Evolutionary conservation across 2,797 vertebrate species (phyloP).

Genomic region (Synaphobranchus kaupii): DNA sequence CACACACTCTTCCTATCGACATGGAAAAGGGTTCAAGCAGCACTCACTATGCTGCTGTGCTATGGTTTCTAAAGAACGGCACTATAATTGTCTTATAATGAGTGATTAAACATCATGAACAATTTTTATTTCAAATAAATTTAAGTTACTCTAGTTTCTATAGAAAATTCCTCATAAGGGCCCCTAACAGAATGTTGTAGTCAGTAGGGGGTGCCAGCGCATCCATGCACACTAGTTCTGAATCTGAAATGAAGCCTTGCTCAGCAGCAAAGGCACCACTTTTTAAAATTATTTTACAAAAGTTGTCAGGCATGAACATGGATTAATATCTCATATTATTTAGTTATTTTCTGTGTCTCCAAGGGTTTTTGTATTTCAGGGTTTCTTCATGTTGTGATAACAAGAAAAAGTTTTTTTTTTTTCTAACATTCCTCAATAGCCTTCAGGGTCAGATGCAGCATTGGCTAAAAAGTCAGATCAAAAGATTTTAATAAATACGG

Average conservation of each 20-base stretch:
- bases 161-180: neutral
- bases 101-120: neutral
- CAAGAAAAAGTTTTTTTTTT: constrained; percentile 4
- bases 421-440: neutral
- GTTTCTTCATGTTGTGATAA: neutral
- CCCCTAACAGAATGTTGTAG: neutral
- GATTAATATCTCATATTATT: neutral
- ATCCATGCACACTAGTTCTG: neutral
- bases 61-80: neutral
- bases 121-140: neutral
- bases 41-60: neutral
- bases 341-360: neutral
- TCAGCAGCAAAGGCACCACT: neutral
- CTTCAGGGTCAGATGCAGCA: neutral
- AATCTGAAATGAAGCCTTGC: neutral
- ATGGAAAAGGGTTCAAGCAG: neutral
- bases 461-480: neutral
- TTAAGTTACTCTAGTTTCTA: neutral
- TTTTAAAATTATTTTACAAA: neutral
- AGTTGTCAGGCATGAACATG: neutral
- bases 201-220: neutral
- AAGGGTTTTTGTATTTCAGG: neutral
- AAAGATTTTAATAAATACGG: neutral
- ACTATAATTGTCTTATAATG: no score
- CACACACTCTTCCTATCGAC: neutral